Evolutionary conservation across 2,113 vertebrate genomes (phyloP), one percentile per base, ranked within the genome.

Genomic region (Podilymbus podiceps): DNA sequence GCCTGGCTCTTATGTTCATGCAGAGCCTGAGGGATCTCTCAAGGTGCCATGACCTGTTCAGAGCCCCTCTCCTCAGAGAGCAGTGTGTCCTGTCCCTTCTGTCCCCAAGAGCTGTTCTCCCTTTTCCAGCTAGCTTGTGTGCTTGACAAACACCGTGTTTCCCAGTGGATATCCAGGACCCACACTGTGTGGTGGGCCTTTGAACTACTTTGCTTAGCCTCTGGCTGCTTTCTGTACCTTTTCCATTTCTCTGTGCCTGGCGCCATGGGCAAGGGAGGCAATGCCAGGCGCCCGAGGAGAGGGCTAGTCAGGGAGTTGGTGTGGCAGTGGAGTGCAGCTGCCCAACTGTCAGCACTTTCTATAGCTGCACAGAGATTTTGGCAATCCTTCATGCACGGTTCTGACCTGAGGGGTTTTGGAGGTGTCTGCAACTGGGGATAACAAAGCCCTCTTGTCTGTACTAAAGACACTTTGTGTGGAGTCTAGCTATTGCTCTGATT

Each of bases 401-500:
- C 92, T 92, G 82, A 94, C 95, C 94, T 21, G 82, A 94, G 95
- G 97, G 89, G 40, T 90, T 96, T 97, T 93, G 96, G 96, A 97
- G 91, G 79, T 96, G 91, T 92, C 78, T 86, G 78, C 79, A 88
- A 25, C 40, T 11, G 15, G 23, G 63, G 69, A 90, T 96, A 95
- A 97, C 95, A 97, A 96, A 92, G 94, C 83, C 66, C 80, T 97
- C 86, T 97, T 97, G 96, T 97, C 89, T 95, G 28, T 72, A 94
- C 80, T 73, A 86, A 86, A 86, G 69, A 81, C 42, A 89, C 68
- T 64, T 72, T 90, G 90, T 90, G 90, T 95, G 83, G 64, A 89
- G 83, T 92, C 58, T 72, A 4, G 62, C 76, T 60, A 82, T 72
- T 68, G 80, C 95, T 87, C 92, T 96, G 95, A 95, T 96, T 95